Percentiles rank a stretch among this genome's conserved stretches.
These are phyloP conservation scores for Pollimyrus isidori DNA, from an alignment of 2,113 vertebrate species.

Conservation along the genomic window DNA sequence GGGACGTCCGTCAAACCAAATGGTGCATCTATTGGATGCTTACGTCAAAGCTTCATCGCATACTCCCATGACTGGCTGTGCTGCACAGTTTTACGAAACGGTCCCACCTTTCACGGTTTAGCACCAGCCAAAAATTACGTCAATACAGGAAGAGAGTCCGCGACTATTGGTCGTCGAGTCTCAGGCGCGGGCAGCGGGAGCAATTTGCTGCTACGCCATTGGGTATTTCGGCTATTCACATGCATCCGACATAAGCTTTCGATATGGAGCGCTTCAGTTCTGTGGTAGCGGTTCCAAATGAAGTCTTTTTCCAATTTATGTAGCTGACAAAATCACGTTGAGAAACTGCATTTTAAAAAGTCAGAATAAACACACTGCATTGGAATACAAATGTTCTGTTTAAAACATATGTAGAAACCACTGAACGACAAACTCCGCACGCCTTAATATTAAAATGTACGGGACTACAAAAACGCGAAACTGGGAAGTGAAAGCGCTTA, in stretches of 20 bases:
- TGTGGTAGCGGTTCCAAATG: neutral
- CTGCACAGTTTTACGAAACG: conserved; percentile 15
- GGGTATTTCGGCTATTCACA: conserved; percentile 50
- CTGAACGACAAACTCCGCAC: neutral
- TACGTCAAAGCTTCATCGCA: neutral
- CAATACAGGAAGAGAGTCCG: conserved; percentile 35
- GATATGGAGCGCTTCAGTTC: conserved; percentile 7
- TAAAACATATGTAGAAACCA: neutral
- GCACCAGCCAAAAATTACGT: conserved; percentile 48
- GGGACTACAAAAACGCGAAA: neutral
- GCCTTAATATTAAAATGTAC: neutral
- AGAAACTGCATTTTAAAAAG: neutral
- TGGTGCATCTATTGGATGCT: conserved; percentile 28
- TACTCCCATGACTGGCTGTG: conserved; percentile 25
- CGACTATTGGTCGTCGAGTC: conserved; percentile 42
- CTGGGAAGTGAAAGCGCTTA: neutral
- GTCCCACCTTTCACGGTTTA: neutral
- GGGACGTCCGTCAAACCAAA: conserved; percentile 33
- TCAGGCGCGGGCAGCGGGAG: conserved; percentile 48
- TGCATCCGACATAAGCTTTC: conserved; percentile 18
- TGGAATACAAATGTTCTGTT: neutral
- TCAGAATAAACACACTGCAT: neutral
- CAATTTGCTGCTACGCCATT: conserved; percentile 42
- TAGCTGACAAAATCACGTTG: neutral
- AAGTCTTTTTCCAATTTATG: neutral